These are phyloP conservation scores for Caenorhabditis sulstoni DNA, from an alignment of 2,888 invertebrate genomes.

Conservation along the genomic window DNA sequence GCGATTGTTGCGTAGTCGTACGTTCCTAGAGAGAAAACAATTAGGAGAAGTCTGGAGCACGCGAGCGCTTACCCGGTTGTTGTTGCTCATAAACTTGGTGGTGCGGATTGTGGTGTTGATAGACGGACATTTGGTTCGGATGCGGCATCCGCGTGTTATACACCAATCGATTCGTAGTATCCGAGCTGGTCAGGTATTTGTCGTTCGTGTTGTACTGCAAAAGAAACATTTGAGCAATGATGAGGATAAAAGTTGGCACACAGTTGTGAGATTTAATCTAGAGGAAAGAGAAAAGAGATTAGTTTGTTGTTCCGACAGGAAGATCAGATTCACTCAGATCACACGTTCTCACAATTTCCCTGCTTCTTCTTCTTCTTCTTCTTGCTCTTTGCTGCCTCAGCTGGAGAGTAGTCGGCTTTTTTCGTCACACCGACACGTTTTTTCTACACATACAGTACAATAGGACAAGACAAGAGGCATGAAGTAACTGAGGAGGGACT, in stretches of 20 bases:
- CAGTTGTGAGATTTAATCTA: constrained; percentile 32
- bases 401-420: constrained; percentile 51
- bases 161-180: constrained; percentile 62
- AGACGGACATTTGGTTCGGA: constrained; percentile 50
- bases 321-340: constrained; percentile 19
- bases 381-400: constrained; percentile 36
- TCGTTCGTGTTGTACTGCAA: constrained; percentile 69
- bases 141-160: constrained; percentile 52
- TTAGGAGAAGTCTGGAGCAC: not conserved
- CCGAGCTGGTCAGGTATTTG: constrained; percentile 63
- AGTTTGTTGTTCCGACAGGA: constrained; percentile 25
- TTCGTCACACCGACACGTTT: constrained; percentile 48
- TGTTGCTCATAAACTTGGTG: constrained; percentile 63
- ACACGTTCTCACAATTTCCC: constrained; percentile 47
- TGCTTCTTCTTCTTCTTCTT: too few species aligned
- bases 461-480: constrained; percentile 8
- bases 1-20: constrained; percentile 76
- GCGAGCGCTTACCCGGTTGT: constrained; percentile 52
- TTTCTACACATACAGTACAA: constrained; percentile 45
- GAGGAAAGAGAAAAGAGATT: constrained; percentile 26
- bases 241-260: not conserved
- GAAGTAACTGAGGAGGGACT: constrained; percentile 6
- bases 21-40: constrained; percentile 45
- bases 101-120: constrained; percentile 46
- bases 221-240: not conserved